phyloP scores from a whole-genome alignment of 1,140 invertebrate genomes.

The Macrotrachela quadricornifera region DNA sequence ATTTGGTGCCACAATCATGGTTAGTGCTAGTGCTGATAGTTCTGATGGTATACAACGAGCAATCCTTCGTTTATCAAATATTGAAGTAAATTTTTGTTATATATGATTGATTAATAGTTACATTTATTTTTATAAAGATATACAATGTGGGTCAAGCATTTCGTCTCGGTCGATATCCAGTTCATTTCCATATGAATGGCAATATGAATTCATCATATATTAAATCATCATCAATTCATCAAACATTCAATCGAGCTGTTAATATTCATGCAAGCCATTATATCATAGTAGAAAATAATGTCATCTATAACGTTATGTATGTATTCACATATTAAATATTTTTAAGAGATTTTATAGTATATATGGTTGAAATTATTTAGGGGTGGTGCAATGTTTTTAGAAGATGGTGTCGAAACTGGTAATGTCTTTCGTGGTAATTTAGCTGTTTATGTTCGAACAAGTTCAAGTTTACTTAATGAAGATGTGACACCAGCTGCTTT shows the following conservation, averaged over 20 bases:
- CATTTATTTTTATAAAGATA: too few species aligned
- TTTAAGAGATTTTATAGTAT: too few species aligned
- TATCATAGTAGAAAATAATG: conserved; percentile 12
- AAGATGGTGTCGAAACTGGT: conserved; percentile 25
- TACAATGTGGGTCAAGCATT: conserved; percentile 23
- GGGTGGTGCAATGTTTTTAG: conserved; percentile 26
- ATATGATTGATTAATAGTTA: too few species aligned
- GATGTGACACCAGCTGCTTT: conserved; percentile 21
- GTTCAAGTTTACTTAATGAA: conserved; percentile 25
- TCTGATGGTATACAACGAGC: not conserved
- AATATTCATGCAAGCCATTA: conserved; percentile 20
- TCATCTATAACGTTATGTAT: conserved; percentile 14
- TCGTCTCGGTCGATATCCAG: conserved; percentile 24
- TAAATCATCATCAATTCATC: conserved; percentile 18
- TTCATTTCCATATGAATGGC: conserved; percentile 26
- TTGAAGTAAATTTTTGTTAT: not conserved
- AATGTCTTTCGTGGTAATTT: conserved; percentile 23
- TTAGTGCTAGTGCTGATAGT: conserved; percentile 10
- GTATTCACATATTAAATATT: too few species aligned
- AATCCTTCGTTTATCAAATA: not conserved
- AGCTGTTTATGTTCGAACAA: conserved; percentile 18
- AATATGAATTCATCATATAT: conserved; percentile 21
- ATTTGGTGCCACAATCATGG: conserved; percentile 23
- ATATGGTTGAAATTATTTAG: too few species aligned
- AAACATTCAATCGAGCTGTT: conserved; percentile 25